Percentiles rank a stretch among this genome's conserved stretches.
Evolutionary conservation across 1,140 invertebrate genomes (phyloP).

Genomic region (Brachionus koreanus): DNA sequence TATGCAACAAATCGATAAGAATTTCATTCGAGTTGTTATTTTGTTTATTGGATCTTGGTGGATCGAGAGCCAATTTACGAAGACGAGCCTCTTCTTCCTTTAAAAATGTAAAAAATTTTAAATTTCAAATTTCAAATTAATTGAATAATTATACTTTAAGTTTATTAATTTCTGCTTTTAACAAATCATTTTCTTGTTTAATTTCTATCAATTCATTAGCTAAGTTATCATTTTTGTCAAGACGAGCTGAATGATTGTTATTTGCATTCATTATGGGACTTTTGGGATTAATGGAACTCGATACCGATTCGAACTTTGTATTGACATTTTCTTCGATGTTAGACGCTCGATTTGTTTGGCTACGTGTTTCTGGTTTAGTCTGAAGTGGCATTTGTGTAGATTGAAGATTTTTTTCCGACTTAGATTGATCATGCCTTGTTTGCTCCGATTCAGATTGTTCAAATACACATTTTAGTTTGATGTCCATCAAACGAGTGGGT

Average conservation of each 20-base stretch:
- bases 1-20: constrained; percentile 12
- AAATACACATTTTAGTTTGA: constrained; percentile 43
- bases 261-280: not conserved
- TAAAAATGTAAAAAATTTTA: not conserved
- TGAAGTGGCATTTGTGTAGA: not conserved
- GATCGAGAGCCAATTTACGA: constrained; percentile 11
- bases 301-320: not conserved
- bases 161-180: constrained; percentile 33
- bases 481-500: not conserved
- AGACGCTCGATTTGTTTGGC: not conserved
- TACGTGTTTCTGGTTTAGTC: not conserved
- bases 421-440: not conserved
- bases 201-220: constrained; percentile 27
- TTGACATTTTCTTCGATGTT: not conserved
- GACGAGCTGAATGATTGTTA: not conserved
- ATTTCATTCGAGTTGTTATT: not conserved
- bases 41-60: not conserved
- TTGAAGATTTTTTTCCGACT: not conserved
- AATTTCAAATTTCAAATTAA: not conserved
- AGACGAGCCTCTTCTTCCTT: constrained; percentile 30
- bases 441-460: not conserved
- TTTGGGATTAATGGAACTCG: not conserved
- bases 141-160: constrained; percentile 9
- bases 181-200: constrained; percentile 34
- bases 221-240: constrained; percentile 33